phyloP scores from a whole-genome alignment of 2,797 vertebrate genomes.

The Acrossocheilus fasciatus region DNA sequence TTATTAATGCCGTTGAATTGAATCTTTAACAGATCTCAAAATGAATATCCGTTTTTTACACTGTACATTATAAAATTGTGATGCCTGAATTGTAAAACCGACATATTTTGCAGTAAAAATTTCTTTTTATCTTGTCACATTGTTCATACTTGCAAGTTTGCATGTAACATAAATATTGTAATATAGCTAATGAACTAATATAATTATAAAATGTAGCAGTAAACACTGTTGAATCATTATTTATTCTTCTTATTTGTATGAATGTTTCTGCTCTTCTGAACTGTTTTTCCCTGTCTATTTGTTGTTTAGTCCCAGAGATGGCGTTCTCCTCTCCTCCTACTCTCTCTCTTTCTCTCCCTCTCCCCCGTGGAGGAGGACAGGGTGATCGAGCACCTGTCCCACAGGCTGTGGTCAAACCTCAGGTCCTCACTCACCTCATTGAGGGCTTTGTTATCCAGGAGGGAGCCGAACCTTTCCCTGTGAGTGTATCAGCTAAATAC shows the following conservation, averaged over 20 bases:
- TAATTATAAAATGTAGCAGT: too few species aligned
- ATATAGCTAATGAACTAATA: too few species aligned
- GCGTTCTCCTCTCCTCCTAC: conserved; percentile 78
- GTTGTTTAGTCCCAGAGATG: conserved; percentile 71
- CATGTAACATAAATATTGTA: too few species aligned
- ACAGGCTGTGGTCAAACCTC: conserved; percentile 98
- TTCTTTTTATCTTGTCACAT: too few species aligned
- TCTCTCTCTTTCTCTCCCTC: conserved; percentile 76
- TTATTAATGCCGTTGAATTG: too few species aligned
- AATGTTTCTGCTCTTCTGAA: background rate
- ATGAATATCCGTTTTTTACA: too few species aligned
- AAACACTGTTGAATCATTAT: background rate
- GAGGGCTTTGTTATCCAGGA: conserved; percentile 99
- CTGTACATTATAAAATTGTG: too few species aligned
- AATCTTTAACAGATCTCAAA: too few species aligned
- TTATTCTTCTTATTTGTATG: conserved; percentile 3
- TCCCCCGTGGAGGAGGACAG: conserved; percentile 82
- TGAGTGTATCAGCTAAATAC: conserved; percentile 70
- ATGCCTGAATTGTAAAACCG: too few species aligned
- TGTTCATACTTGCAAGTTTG: too few species aligned
- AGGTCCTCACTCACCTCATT: conserved; percentile 98
- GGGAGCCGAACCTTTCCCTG: conserved; percentile 98
- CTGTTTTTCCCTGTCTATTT: conserved; percentile 16
- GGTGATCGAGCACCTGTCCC: conserved; percentile 88
- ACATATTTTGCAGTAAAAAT: too few species aligned